phyloP scores from a whole-genome alignment of 92 coral and sea anemone species.

The Porites cylindrica region DNA sequence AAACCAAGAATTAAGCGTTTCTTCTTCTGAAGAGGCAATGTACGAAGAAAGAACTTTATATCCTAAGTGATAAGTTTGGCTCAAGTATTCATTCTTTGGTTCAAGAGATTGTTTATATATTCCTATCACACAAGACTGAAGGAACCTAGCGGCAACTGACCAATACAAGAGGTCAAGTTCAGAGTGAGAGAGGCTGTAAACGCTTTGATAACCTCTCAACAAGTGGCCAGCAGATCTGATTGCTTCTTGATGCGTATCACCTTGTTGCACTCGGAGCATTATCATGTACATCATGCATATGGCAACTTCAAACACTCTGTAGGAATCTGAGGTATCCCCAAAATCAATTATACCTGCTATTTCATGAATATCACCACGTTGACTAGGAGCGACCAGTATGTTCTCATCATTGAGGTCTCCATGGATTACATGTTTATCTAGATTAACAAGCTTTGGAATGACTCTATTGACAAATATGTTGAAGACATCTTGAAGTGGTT shows the following conservation, averaged over 20 bases:
- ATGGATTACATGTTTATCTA: conserved; percentile 75
- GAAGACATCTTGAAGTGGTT: conserved; percentile 29
- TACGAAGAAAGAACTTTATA: conserved; percentile 35
- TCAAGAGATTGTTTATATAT: conserved; percentile 48
- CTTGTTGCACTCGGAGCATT: conserved; percentile 16
- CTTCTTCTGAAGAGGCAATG: conserved; percentile 21
- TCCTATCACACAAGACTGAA: conserved; percentile 54
- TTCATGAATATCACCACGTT: neutral
- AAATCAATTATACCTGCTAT: conserved; percentile 66
- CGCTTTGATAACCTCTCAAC: conserved; percentile 69
- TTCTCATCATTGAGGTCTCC: conserved; percentile 67
- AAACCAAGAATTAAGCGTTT: conserved; percentile 40
- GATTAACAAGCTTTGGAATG: conserved; percentile 39
- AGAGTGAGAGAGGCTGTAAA: conserved; percentile 28
- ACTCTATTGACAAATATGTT: conserved; percentile 42
- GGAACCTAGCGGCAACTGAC: conserved; percentile 73
- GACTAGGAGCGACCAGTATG: conserved; percentile 43
- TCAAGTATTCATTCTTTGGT: conserved; percentile 69
- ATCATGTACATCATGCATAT: conserved; percentile 70
- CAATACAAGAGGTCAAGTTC: conserved; percentile 55
- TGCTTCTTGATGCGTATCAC: conserved; percentile 24
- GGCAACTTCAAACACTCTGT: conserved; percentile 79
- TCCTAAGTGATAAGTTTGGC: neutral
- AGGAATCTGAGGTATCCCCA: conserved; percentile 69
- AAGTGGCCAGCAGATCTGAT: conserved; percentile 43